phyloP scores from a whole-genome alignment of 2,888 invertebrate species.

The Hydriomena furcata region DNA sequence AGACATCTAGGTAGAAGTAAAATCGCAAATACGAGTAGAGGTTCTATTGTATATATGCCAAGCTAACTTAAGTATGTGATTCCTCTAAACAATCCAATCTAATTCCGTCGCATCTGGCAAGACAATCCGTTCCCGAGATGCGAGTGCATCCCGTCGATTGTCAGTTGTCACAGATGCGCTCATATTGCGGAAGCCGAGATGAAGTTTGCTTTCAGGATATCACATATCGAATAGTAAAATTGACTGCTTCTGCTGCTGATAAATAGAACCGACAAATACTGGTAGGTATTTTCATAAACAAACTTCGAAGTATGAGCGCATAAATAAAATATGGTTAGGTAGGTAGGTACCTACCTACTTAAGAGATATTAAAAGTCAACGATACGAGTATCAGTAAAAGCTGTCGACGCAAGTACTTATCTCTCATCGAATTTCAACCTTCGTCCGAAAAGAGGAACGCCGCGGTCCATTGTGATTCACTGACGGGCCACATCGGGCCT shows the following conservation, averaged over 20 bases:
- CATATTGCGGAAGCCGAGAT: slow-evolving; percentile 13
- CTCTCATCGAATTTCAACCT: slow-evolving; percentile 13
- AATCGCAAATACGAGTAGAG: no score
- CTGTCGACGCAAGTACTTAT: slow-evolving; percentile 5
- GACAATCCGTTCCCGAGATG: slow-evolving; percentile 19
- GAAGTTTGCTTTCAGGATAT: slow-evolving; percentile 14
- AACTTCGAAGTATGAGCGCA: no score
- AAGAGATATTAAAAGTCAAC: background rate
- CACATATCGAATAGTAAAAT: slow-evolving; percentile 24
- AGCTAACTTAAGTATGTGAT: slow-evolving; percentile 8
- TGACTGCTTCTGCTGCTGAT: no score
- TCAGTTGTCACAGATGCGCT: slow-evolving; percentile 32
- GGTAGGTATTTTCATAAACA: no score
- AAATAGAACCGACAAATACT: no score
- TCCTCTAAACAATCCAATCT: slow-evolving; percentile 17
- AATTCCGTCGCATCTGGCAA: slow-evolving; percentile 24
- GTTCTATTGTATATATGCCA: no score
- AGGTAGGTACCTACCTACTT: no score
- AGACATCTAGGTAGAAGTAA: no score
- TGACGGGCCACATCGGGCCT: slow-evolving; percentile 28
- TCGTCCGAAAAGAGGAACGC: slow-evolving; percentile 20
- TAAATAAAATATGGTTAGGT: no score
- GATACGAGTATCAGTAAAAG: background rate
- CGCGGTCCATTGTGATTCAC: slow-evolving; percentile 25
- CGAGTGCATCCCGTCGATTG: slow-evolving; percentile 22